Base-by-base conservation (phyloP, 2,888 invertebrate genomes). In the Catocala fraxini region DNA sequence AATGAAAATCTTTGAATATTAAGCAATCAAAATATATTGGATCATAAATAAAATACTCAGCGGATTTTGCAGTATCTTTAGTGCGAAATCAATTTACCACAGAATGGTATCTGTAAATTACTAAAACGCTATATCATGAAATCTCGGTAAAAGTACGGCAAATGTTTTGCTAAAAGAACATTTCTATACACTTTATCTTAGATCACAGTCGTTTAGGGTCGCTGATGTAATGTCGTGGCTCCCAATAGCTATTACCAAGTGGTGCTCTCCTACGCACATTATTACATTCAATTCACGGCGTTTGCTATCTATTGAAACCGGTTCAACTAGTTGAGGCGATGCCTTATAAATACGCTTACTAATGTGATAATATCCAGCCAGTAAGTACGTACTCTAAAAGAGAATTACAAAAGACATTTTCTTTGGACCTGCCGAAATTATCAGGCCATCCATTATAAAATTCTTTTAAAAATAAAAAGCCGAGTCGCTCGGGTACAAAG, bases 281-380 rank as follows among this genome's bases (percentile, higher is more conserved):
- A 83, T 89, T 88, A 87, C 79, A 69, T 74, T 79, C 85, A 89
- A 88, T 89, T 85, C 81, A 80, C 70, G 67, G 73, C 71, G 65
- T 65, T 81, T 66, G 75, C 73, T 74, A 72, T 77, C 66, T 56
- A 66, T 73, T 70, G 68, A 68, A 75, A 82, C 80, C 72, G 71
- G 81, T 79, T 69, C 51, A 34, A 70, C 73, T 66, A 61, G 77
- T 81, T 52, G 60, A 51, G 56, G 63, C 62, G 66, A 62, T 11
- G 51, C 12, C 59, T 76, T 73, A 72, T 79, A 73, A 75, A 73
- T 75, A 72, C 47, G 47, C 51, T 58, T 64, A 65, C 65, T 72
- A 65, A 71, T 73, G 67, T 69, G 56, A 64, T 69, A 71, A 71
- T 72, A 68, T 60, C 59, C 61, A 65, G 51, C 11, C 52, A 34